Evolutionary conservation across 2,113 vertebrate species (phyloP).

Genomic region (Rhinoptilus africanus): DNA sequence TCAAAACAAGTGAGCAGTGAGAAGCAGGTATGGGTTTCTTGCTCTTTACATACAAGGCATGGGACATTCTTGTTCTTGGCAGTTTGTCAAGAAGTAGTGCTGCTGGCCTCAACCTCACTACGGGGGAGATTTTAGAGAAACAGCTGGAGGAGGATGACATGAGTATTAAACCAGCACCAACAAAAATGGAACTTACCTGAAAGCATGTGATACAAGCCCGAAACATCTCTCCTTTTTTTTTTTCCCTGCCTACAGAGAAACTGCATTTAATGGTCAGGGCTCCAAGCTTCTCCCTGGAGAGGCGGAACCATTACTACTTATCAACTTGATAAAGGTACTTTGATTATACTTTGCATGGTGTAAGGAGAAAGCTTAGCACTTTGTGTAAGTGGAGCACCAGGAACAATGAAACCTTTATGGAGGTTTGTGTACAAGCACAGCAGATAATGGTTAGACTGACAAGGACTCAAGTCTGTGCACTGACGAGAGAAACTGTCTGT

Average conservation of each 20-base stretch:
- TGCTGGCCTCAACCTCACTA: background rate
- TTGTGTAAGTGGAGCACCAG: background rate
- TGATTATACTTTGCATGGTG: background rate
- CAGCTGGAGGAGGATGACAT: background rate
- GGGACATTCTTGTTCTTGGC: background rate
- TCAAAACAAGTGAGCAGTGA: background rate
- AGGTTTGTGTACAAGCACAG: background rate
- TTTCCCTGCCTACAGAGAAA: background rate
- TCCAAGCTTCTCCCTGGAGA: background rate
- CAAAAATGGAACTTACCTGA: background rate
- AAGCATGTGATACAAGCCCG: background rate
- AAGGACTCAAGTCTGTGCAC: background rate
- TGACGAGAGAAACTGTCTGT: background rate
- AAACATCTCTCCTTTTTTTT: background rate
- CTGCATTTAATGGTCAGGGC: background rate
- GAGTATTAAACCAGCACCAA: background rate
- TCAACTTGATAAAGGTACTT: background rate
- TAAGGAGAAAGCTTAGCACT: background rate
- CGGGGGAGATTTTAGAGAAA: background rate
- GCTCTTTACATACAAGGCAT: background rate
- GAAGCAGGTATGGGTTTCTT: background rate
- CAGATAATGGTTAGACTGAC: background rate
- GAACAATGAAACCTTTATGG: background rate
- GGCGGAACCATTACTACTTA: background rate
- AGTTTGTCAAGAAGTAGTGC: background rate